Percentiles rank a stretch among this genome's conserved stretches.
These are phyloP conservation scores for Premnoplex brunnescens DNA, from an alignment of 2,797 vertebrate genomes.

Conservation along the genomic window DNA sequence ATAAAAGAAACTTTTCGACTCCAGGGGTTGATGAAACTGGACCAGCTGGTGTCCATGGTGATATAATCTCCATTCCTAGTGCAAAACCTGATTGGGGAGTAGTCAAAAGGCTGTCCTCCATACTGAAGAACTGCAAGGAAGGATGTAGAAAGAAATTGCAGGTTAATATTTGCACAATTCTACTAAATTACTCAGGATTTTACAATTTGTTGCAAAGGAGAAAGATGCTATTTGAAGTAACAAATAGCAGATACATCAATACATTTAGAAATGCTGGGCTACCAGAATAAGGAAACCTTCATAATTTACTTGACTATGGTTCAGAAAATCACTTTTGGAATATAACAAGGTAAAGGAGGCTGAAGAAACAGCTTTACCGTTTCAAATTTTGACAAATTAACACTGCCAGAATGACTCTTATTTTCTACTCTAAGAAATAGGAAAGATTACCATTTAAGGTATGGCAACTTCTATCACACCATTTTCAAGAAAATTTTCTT, in stretches of 20 bases:
- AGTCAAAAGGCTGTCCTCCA: constrained; percentile 93
- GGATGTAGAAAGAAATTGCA: neutral
- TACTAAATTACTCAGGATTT: neutral
- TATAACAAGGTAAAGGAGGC: neutral
- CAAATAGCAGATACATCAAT: neutral
- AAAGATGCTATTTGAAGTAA: neutral
- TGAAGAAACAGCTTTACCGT: neutral
- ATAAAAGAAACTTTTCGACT: constrained; percentile 95
- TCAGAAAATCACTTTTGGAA: neutral
- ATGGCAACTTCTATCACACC: neutral
- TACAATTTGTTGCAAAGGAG: neutral
- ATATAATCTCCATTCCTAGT: constrained; percentile 92
- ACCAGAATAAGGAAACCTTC: neutral
- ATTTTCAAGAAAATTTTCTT: neutral
- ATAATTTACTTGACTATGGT: neutral
- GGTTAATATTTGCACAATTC: neutral
- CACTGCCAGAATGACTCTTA: neutral
- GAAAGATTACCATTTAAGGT: neutral
- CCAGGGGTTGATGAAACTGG: constrained; percentile 97
- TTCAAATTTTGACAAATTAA: neutral
- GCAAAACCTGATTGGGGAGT: constrained; percentile 92
- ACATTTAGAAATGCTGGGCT: neutral
- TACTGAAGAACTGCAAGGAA: constrained; percentile 80
- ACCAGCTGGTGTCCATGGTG: constrained; percentile 96
- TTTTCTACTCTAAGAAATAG: neutral